Conservation (phyloP, 2,113 vertebrate genomes). For the Callipepla californica region DNA sequence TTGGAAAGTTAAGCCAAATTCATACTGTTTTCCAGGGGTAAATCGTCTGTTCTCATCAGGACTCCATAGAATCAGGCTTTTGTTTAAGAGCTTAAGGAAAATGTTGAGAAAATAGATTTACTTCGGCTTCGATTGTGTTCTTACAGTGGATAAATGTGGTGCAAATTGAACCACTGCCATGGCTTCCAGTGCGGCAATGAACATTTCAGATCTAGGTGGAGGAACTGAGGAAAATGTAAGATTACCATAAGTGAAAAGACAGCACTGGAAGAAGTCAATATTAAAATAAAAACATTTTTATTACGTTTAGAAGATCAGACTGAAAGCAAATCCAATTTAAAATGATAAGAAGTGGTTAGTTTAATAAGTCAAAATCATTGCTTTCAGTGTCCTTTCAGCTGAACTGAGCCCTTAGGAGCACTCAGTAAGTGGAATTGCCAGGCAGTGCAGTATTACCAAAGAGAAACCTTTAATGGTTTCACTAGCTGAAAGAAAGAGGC, state of each 20-base stretch:
- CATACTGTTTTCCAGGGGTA: background rate
- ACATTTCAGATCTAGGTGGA: background rate
- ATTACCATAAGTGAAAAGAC: conserved; percentile 49
- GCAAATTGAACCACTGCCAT: background rate
- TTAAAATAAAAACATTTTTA: conserved; percentile 33
- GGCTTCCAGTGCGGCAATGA: background rate
- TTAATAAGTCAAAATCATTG: conserved; percentile 40
- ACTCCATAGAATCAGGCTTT: conserved; percentile 24
- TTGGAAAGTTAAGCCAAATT: background rate
- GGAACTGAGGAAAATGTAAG: conserved; percentile 35
- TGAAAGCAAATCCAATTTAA: conserved; percentile 44
- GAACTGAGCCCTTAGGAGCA: conserved; percentile 7
- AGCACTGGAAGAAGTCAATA: conserved; percentile 16
- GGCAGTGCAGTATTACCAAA: conserved; percentile 2
- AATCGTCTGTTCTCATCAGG: conserved; percentile 8
- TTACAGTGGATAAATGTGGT: background rate
- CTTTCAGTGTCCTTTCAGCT: conserved; percentile 21
- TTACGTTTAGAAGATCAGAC: conserved; percentile 28
- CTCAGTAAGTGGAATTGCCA: background rate
- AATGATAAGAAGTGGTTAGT: conserved; percentile 45
- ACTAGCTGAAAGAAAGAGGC: conserved; percentile 7
- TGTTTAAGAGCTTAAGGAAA: conserved; percentile 29
- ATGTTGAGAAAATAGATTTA: conserved; percentile 13
- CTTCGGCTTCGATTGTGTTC: conserved; percentile 34
- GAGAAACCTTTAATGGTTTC: background rate